Conservation (phyloP, 2,888 invertebrate species). For the Anthoptus insignis region DNA sequence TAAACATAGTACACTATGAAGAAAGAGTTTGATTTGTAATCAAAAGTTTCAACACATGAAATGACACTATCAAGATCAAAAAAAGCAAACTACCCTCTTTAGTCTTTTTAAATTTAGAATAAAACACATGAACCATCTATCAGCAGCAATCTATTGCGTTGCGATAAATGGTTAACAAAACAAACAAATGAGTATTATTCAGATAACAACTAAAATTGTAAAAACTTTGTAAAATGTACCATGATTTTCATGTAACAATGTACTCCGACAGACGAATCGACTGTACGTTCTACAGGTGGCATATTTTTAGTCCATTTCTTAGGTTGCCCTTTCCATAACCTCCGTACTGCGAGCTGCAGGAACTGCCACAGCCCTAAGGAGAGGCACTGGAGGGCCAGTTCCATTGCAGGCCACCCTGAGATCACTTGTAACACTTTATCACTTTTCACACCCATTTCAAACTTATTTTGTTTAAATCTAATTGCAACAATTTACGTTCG, state of each 20-base stretch:
- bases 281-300: constrained; percentile 70
- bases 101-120: no score
- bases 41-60: no score
- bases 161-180: no score
- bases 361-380: constrained; percentile 76
- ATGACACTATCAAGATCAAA: no score
- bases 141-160: no score
- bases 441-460: constrained; percentile 64
- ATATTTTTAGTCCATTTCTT: constrained; percentile 63
- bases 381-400: constrained; percentile 68
- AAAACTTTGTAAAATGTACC: constrained; percentile 57
- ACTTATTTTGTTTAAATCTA: constrained; percentile 16
- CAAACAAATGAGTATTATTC: no score
- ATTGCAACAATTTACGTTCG: constrained; percentile 47
- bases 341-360: constrained; percentile 65
- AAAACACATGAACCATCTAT: no score
- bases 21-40: no score
- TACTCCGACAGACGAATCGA: constrained; percentile 76
- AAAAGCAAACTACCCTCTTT: no score
- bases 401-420: constrained; percentile 74
- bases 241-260: constrained; percentile 81
- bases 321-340: constrained; percentile 75
- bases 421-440: constrained; percentile 68
- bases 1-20: no score
- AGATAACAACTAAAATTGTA: no score